phyloP scores from a whole-genome alignment of 2,113 vertebrate genomes.

The pig (Sus scrofa) region DNA sequence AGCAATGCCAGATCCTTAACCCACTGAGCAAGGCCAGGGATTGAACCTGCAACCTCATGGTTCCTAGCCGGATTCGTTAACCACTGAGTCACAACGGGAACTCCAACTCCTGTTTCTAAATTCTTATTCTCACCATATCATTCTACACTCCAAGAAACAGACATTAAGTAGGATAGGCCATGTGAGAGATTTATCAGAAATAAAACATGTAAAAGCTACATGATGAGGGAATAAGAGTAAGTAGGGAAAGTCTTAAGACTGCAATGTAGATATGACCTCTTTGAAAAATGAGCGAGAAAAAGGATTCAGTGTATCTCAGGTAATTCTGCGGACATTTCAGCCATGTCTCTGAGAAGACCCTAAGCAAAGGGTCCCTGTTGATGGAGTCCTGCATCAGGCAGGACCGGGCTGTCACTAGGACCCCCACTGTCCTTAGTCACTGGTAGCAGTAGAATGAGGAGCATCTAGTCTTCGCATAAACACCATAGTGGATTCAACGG shows the following conservation, averaged over 20 bases:
- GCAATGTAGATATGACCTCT: background rate
- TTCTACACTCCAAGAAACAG: background rate
- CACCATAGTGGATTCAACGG: background rate
- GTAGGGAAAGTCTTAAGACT: background rate
- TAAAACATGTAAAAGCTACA: background rate
- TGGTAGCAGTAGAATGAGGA: background rate
- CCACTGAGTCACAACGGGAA: no score
- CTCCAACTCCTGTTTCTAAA: background rate
- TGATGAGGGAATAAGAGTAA: background rate
- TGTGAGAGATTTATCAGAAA: background rate
- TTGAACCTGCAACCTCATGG: no score
- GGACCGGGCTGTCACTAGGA: rapidly evolving
- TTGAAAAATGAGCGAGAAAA: background rate
- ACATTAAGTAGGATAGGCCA: background rate
- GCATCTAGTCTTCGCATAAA: background rate
- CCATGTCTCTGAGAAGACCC: background rate
- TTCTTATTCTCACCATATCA: background rate
- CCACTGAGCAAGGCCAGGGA: no score
- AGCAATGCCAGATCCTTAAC: no score
- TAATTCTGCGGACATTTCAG: background rate
- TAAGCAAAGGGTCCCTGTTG: background rate
- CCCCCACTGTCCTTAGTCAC: background rate
- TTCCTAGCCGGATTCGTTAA: no score
- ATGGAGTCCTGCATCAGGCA: background rate
- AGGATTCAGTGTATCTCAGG: background rate